Base-by-base conservation (phyloP, 2,113 vertebrate genomes). In the Noctilio leporinus region DNA sequence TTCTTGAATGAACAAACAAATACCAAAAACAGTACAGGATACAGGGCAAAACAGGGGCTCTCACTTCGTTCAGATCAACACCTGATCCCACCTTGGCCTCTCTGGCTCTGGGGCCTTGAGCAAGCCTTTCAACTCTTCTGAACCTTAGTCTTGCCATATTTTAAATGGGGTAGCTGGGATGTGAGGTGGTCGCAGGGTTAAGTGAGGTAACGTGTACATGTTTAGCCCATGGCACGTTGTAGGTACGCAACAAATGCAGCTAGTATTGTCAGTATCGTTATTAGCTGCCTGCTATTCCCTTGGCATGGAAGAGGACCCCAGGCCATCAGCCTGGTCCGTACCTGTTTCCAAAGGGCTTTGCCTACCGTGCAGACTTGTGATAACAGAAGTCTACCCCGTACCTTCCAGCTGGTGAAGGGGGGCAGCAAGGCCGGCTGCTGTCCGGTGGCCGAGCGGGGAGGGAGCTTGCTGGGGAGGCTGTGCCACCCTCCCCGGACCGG, bases 361-460 rank as follows among this genome's bases (percentile, higher is more conserved):
- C 38, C 15, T 28, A 15, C 28, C n/a, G 53, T 81, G 24, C 11
- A 45, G 40, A 75, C 10, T 5, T 12, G 14, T 1, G 26, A 40
- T 22, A 16, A 49, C 26, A 3, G 0, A 28, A 26, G 3, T 33
- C 49, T 24, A 26, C 43, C 0, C 0, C 1, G 49, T 22, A 38
- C 69, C 49, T 78, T 64, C 67, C 49, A 75, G 86, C 35, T 51
- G 78, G 85, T 62, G 30, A 5, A 11, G 57, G 59, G 55, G 0
- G 0, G 26, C 43, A 87, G 10, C 1, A 4, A 1, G 26, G 72
- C 43, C 15, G 7, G 51, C 89, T 69, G 53, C 43, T 45, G 78
- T 65, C 38, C 7, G 0, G 3, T 3, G 51, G 55, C 88, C 43
- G 11, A 38, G 80, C 81, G 67, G 51, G 53, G n/a, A 49, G 55